A percentile compares a stretch with the other conserved stretches of the same genome.
These are phyloP conservation scores for Tetraodon nigroviridis DNA, from an alignment of 2,113 vertebrate species.

Conservation along the genomic window DNA sequence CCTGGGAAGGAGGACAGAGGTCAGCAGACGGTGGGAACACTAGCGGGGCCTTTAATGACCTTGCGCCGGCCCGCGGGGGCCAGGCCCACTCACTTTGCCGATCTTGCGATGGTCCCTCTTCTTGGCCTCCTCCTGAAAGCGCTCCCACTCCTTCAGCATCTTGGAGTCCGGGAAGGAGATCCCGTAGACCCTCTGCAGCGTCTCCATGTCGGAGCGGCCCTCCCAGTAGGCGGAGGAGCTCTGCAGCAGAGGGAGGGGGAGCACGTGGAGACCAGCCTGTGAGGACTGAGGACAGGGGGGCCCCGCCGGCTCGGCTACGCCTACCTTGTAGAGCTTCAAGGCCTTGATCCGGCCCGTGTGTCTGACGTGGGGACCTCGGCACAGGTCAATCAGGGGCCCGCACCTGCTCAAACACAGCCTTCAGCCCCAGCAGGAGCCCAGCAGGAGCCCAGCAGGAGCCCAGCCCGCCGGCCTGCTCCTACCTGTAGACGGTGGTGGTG, in stretches of 20 bases:
- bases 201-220: conserved; percentile 95
- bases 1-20: conserved; percentile 67
- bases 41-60: no score
- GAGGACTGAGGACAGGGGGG: no score
- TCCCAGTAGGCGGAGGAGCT: conserved; percentile 99
- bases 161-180: conserved; percentile 97
- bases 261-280: no score
- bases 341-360: conserved; percentile 96
- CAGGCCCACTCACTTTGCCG: conserved; percentile 79
- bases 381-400: conserved; percentile 93
- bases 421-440: no score
- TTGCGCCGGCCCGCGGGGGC: conserved; percentile 8
- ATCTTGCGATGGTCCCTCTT: conserved; percentile 96
- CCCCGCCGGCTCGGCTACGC: no score
- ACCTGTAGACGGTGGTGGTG: conserved; percentile 97
- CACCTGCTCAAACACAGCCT: conserved; percentile 72
- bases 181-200: conserved; percentile 92
- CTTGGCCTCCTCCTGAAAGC: conserved; percentile 96
- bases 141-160: conserved; percentile 98
- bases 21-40: neutral
- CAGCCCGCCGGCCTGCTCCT: neutral
- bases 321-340: conserved; percentile 94
- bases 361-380: conserved; percentile 92
- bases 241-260: conserved; percentile 56
- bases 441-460: neutral